Conservation (phyloP, 2,113 vertebrate genomes). For the Brachionichthys hirsutus region DNA sequence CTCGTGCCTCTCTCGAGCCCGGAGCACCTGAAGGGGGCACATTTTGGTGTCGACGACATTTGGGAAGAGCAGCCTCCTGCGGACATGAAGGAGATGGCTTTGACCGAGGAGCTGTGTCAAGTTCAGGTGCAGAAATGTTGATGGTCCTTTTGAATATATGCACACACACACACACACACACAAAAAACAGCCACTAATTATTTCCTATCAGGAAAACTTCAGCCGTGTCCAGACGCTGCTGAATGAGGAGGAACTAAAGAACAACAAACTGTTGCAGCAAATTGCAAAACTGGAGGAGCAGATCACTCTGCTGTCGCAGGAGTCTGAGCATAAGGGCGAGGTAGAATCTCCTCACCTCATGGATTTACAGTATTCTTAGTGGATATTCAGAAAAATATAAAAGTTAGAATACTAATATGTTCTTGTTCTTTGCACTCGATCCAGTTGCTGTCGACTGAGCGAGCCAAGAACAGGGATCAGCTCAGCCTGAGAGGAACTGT, state of each 20-base stretch:
- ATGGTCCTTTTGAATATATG: neutral
- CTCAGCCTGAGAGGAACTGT: slow-evolving; percentile 76
- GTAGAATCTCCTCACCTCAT: slow-evolving; percentile 32
- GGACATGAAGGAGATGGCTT: slow-evolving; percentile 87
- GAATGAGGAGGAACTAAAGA: slow-evolving; percentile 87
- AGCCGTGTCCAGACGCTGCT: slow-evolving; percentile 81
- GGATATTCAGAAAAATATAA: neutral
- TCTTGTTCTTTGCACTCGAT: slow-evolving; percentile 2
- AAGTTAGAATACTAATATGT: neutral
- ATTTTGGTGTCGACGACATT: slow-evolving; percentile 71
- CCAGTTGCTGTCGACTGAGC: slow-evolving; percentile 86
- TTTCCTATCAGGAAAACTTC: slow-evolving; percentile 82
- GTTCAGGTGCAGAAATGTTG: slow-evolving; percentile 79
- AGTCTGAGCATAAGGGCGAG: slow-evolving; percentile 60
- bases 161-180: neutral
- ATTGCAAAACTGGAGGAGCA: slow-evolving; percentile 88
- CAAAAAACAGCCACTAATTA: neutral
- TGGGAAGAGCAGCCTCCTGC: slow-evolving; percentile 82
- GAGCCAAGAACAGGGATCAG: slow-evolving; percentile 75
- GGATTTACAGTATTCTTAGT: neutral
- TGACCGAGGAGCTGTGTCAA: slow-evolving; percentile 86
- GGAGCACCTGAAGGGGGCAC: slow-evolving; percentile 67
- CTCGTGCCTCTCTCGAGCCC: slow-evolving; percentile 82
- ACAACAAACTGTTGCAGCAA: slow-evolving; percentile 85
- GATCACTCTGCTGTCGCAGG: slow-evolving; percentile 79